phyloP scores from a whole-genome alignment of 2,113 vertebrate species.

The Dissostichus mawsoni region DNA sequence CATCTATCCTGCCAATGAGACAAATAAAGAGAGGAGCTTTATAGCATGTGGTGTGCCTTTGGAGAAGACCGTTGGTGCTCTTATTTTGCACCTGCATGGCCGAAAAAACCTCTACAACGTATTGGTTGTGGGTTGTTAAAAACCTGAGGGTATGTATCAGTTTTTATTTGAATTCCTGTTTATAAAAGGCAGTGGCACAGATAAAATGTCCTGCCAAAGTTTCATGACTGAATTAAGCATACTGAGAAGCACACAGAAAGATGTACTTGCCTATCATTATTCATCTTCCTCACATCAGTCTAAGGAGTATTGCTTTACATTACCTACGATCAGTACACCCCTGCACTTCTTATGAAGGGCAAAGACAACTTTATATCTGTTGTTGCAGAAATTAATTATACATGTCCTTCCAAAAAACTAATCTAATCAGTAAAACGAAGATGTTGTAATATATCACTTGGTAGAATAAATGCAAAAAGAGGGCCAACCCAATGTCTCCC shows the following conservation, averaged over 20 bases:
- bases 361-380: neutral
- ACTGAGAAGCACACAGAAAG: neutral
- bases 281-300: neutral
- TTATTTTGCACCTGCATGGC: conserved; percentile 3
- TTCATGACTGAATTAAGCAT: neutral
- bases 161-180: conserved; percentile 46
- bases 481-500: neutral
- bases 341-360: neutral
- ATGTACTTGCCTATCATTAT: neutral
- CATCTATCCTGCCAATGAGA: neutral
- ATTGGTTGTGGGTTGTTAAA: neutral
- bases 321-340: neutral
- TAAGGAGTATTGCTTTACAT: neutral
- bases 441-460: neutral
- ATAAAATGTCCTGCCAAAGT: neutral
- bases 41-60: neutral
- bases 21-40: neutral
- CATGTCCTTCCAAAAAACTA: too few relatives aligned
- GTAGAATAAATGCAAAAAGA: neutral
- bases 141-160: neutral
- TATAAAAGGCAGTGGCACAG: conserved; percentile 7
- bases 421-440: too few relatives aligned
- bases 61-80: neutral
- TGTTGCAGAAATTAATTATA: neutral
- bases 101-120: neutral